Evolutionary conservation across 2,888 invertebrate species (phyloP), one percentile per base, ranked within the genome.

Genomic region (Spialia ferax): DNA sequence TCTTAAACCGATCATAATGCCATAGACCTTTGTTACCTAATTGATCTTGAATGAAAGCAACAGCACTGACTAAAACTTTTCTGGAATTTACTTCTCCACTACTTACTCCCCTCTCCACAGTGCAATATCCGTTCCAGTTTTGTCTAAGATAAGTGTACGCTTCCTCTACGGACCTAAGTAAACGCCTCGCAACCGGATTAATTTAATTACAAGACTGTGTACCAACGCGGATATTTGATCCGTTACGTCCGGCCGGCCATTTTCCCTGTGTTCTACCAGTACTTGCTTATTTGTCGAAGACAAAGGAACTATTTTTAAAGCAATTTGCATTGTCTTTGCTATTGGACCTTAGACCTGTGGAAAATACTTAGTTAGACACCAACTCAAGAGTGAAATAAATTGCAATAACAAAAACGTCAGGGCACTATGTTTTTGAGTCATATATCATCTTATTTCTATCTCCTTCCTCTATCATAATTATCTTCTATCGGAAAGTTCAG

Each of bases 61-160:
- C 10, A 32, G 32, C 32, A 32, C 15, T 6, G 42, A 42, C 15
- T 42, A 1, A 42, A 15, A 15, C 15, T 7, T 15, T 42, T 15
- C 42, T 2, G 7, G 15, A n/a, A 18, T 7, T 18, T 42, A 6
- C 5, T 42, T 13, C n/a, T 83, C 45, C 23, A 23, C 52, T 23
- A 1, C 52, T 23, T 22, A 3, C 22, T 13, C 23, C 13, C 38
- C 86, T 86, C 88, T 85, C 89, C 84, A 84, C 85, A 78, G 77
- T 80, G 88, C 87, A 91, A 91, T 92, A 91, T 91, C 92, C 92
- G 91, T 83, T 83, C 86, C 81, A 84, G 85, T 85, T 88, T 87
- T 89, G 88, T 88, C 85, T 88, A 86, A 65, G 70, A 65, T 70
- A 60, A 66, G 60, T 65, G 50, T 69, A 59, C 52, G 86, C 87